Evolutionary conservation across 2,797 vertebrate genomes (phyloP).

Genomic region (Podargus strigoides): DNA sequence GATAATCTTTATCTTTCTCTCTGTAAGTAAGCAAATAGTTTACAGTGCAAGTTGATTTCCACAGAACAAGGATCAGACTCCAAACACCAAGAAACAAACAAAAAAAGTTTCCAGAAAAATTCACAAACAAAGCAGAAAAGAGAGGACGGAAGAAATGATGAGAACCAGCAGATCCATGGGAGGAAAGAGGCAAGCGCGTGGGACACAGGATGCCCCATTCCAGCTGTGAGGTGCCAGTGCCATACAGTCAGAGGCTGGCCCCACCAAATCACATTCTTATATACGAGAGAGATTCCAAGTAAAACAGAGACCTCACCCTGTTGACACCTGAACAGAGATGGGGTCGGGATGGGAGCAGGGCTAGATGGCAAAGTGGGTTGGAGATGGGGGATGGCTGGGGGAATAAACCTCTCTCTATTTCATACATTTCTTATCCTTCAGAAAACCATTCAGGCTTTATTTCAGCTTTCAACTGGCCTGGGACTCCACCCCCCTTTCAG

Average conservation of each 20-base stretch:
- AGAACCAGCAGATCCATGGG: conserved; percentile 38
- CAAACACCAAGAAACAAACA: conserved; percentile 61
- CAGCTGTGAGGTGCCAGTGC: background rate
- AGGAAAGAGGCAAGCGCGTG: background rate
- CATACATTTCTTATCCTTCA: background rate
- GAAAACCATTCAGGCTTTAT: background rate
- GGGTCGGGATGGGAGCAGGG: background rate
- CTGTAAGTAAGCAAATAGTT: conserved; percentile 68
- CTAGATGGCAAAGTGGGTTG: background rate
- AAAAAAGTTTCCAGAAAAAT: conserved; percentile 44
- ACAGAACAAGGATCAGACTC: conserved; percentile 62
- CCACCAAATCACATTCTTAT: conserved; percentile 18
- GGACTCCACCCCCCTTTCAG: background rate
- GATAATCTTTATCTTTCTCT: conserved; percentile 67
- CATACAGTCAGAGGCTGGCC: background rate
- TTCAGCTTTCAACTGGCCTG: background rate
- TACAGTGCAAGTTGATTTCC: conserved; percentile 72
- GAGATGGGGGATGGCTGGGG: background rate
- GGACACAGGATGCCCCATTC: background rate
- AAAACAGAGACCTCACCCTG: conserved; percentile 9
- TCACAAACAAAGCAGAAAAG: conserved; percentile 57
- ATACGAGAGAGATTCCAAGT: background rate
- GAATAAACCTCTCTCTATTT: background rate
- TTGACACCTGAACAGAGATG: background rate
- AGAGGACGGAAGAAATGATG: conserved; percentile 8